Conservation (phyloP, 2,113 vertebrate genomes). For the Chaetorhynchus papuensis region DNA sequence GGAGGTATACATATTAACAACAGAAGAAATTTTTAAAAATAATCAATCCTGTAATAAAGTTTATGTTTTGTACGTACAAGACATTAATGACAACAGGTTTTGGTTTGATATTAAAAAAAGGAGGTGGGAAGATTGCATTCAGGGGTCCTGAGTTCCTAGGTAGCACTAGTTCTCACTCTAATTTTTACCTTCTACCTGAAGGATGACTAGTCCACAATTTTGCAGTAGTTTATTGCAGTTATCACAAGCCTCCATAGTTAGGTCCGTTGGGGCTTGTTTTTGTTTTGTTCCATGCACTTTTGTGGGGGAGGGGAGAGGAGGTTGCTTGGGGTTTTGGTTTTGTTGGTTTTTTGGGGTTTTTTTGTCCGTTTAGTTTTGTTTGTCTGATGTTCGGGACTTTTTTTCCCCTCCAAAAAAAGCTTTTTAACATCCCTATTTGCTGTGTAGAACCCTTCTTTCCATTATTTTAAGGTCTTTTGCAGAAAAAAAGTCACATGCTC, state of each 20-base stretch:
- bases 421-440: background rate
- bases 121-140: accelerated
- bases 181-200: background rate
- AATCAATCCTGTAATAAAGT: background rate
- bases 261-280: background rate
- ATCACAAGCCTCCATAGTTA: background rate
- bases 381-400: background rate
- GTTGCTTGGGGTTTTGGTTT: background rate
- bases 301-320: accelerated
- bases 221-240: background rate
- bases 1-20: background rate
- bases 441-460: background rate
- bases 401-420: background rate
- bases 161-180: background rate
- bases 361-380: background rate
- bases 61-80: background rate
- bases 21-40: background rate
- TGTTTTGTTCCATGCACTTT: background rate
- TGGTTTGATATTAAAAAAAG: background rate
- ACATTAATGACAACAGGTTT: background rate
- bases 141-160: background rate
- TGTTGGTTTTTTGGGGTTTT: background rate
- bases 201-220: background rate
- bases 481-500: background rate
- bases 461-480: background rate